Evolutionary conservation across 1,140 invertebrate species (phyloP), one percentile per base, ranked within the genome.

Genomic region (Galendromus occidentalis): DNA sequence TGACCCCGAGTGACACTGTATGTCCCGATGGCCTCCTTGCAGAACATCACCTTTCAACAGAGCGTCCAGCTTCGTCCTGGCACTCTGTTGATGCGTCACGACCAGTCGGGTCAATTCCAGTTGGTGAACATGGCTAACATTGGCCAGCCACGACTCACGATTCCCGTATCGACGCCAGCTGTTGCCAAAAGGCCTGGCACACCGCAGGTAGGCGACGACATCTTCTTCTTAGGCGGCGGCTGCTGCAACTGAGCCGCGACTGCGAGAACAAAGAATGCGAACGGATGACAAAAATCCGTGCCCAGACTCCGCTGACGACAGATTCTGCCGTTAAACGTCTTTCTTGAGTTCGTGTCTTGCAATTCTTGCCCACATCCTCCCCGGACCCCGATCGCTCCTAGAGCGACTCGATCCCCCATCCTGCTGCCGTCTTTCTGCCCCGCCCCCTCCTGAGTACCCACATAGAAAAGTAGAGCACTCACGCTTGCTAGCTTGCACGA

Each of bases 141-240:
- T 29, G 20, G 25, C 51, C 51, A 59, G 20, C 51, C 25, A 33
- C 25, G 51, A 22, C 25, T 59, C 51, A 59, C 51, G 14, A 22
- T 59, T 59, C 51, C 51, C 9, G 51, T 59, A 33, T 25, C 51
- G 51, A 59, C 51, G 51, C 25, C 51, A 17, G 51, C 51, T 59
- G 51, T 22, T 17, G 51, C 51, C 12, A 59, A 33, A 25, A 25
- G 51, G 33, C 17, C 51, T 59, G 51, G 25, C 14, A 25, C 51
- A 20, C 51, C 12, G 25, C 51, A 59, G 51, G 51, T 59, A 59
- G 51, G 51, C 45, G 45, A 59, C 22, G 33, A 59, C 33, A 29
- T 33, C 45, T 22, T 47, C 25, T 74, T 63, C n/a, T n/a, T n/a
- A n/a, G n/a, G n/a, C n/a, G n/a, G n/a, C 4, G 33, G 33, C 33